Evolutionary conservation across 2,888 invertebrate genomes (phyloP).

Genomic region (Cryptocephalus primarius): DNA sequence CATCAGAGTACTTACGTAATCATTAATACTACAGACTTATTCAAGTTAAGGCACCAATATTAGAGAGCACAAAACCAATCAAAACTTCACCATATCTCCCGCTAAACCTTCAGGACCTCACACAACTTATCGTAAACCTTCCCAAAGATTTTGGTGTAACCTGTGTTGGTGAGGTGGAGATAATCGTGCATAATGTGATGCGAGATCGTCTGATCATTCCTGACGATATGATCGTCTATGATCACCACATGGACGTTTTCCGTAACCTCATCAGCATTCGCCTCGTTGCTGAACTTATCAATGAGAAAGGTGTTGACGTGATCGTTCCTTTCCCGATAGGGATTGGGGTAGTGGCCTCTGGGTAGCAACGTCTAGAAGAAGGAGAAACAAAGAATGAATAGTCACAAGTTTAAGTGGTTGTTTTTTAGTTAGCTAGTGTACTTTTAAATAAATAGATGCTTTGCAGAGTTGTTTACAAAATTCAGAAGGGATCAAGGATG

Average conservation of each 20-base stretch:
- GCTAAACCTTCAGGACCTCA: conserved; percentile 17
- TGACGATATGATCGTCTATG: conserved; percentile 34
- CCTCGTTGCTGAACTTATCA: conserved; percentile 31
- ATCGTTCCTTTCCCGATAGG: conserved; percentile 46
- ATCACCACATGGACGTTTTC: conserved; percentile 31
- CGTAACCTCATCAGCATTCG: conserved; percentile 29
- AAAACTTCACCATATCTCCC: too few relatives aligned
- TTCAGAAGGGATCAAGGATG: too few relatives aligned
- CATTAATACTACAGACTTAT: too few relatives aligned
- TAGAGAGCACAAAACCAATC: too few relatives aligned
- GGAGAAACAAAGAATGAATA: background rate
- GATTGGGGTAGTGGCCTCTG: conserved; percentile 53
- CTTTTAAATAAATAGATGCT: too few relatives aligned
- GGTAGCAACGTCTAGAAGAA: conserved; percentile 50
- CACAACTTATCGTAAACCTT: conserved; percentile 42
- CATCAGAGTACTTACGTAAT: too few relatives aligned
- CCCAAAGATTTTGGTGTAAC: conserved; percentile 50
- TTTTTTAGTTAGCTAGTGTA: too few relatives aligned
- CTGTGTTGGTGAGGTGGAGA: conserved; percentile 52
- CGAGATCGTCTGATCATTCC: conserved; percentile 46
- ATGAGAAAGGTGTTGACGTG: conserved; percentile 46
- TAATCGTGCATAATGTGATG: conserved; percentile 59
- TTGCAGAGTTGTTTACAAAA: too few relatives aligned
- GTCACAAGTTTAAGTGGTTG: too few relatives aligned
- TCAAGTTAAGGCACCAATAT: too few relatives aligned